These are phyloP conservation scores for Notarius quadriscutis DNA, from an alignment of 2,113 vertebrate genomes.

Conservation along the genomic window DNA sequence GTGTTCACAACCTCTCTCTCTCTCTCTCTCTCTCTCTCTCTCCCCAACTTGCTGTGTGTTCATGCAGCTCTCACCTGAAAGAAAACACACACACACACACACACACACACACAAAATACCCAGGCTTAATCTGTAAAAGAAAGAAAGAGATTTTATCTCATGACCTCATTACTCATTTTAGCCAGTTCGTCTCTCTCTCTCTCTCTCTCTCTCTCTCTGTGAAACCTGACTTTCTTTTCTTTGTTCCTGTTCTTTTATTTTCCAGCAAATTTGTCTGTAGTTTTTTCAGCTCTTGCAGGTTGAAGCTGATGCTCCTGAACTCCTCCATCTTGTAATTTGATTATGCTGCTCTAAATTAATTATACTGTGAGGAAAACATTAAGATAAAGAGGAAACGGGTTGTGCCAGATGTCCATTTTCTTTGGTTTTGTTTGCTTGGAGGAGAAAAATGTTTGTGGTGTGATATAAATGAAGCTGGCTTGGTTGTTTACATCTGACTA, in stretches of 20 bases:
- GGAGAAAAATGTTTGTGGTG: neutral
- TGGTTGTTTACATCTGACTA: neutral
- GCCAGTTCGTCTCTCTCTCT: neutral
- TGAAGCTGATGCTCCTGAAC: neutral
- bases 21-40: neutral
- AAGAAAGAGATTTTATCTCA: conserved; percentile 9
- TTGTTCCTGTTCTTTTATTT: neutral
- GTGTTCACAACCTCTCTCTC: neutral
- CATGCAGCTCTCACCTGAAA: neutral
- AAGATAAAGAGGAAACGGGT: neutral
- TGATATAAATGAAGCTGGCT: neutral
- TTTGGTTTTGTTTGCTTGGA: neutral
- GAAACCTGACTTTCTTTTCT: neutral
- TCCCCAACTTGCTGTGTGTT: neutral
- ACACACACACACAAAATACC: neutral
- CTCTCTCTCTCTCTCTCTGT: neutral
- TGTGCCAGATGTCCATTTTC: neutral
- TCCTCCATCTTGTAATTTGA: neutral
- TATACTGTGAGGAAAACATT: neutral
- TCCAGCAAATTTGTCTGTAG: neutral
- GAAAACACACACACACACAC: conserved; percentile 5
- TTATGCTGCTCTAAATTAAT: neutral
- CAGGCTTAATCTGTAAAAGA: neutral
- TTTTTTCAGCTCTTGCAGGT: neutral
- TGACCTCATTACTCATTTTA: conserved; percentile 19